Conservation (phyloP, 2,113 vertebrate genomes). For the Anthoscopus minutus region DNA sequence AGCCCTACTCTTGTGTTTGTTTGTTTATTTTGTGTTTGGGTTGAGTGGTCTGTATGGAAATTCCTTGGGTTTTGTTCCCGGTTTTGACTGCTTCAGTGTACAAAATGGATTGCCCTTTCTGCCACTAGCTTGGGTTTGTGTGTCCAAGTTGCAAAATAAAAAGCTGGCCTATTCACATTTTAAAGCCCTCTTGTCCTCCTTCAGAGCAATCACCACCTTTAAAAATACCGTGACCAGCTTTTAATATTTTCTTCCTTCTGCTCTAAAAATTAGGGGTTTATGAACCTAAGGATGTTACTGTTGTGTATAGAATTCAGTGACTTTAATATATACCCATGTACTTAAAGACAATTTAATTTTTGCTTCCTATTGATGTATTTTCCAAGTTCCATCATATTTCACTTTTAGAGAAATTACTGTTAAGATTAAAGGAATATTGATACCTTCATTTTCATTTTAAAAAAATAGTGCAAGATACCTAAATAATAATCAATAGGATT, state of each 20-base stretch:
- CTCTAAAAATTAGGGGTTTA: neutral
- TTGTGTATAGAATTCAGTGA: neutral
- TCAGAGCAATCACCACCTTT: conserved; percentile 14
- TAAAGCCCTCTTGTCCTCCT: conserved; percentile 61
- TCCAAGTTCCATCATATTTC: neutral
- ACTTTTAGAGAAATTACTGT: neutral
- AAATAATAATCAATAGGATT: conserved; percentile 44
- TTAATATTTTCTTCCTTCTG: neutral
- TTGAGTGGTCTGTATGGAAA: conserved; percentile 17
- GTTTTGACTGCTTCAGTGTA: conserved; percentile 2
- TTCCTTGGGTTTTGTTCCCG: conserved; percentile 41
- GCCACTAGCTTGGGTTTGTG: conserved; percentile 30
- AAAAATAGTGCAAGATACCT: neutral
- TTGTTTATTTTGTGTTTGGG: conserved; percentile 31
- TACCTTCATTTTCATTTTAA: neutral
- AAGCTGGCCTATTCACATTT: conserved; percentile 50
- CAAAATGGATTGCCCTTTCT: conserved; percentile 42
- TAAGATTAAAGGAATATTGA: conserved; percentile 6
- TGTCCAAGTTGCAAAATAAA: conserved; percentile 57
- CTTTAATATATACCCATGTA: neutral
- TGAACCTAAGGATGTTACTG: neutral
- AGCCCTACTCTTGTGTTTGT: neutral
- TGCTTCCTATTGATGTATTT: neutral
- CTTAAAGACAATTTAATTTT: conserved; percentile 21
- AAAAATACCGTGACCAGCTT: conserved; percentile 2